Conservation (phyloP, 2,113 vertebrate genomes). For the Gorsachius goisagi region DNA sequence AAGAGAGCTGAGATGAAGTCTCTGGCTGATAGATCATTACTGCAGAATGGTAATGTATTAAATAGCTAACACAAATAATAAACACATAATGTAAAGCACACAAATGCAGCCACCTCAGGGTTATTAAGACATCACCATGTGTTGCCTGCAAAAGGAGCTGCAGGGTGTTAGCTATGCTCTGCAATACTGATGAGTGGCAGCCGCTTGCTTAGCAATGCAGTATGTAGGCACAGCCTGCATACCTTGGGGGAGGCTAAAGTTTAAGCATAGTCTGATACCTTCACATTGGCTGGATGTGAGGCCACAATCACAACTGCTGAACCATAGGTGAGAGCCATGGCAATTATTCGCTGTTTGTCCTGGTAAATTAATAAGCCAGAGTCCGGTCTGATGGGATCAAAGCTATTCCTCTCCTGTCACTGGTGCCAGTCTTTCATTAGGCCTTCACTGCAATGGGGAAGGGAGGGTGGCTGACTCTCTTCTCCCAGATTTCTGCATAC, state of each 20-base stretch:
- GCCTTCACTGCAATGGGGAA: neutral
- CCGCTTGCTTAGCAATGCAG: accelerated
- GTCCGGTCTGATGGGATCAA: too few relatives aligned
- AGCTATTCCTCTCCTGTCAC: neutral
- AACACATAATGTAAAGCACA: neutral
- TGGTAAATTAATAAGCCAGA: neutral
- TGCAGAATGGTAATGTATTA: neutral
- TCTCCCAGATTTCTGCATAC: neutral
- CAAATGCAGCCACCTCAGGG: neutral
- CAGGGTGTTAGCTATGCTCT: neutral
- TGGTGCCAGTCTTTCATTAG: neutral
- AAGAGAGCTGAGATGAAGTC: neutral
- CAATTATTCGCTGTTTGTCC: neutral
- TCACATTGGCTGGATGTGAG: neutral
- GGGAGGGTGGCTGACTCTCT: accelerated
- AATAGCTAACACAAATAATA: neutral
- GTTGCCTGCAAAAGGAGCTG: neutral
- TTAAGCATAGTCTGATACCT: accelerated
- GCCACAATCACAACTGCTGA: neutral
- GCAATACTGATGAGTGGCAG: neutral
- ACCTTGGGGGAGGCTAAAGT: neutral
- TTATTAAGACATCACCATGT: neutral
- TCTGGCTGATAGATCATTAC: neutral
- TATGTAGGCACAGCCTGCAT: accelerated
- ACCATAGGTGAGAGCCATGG: neutral